These are phyloP conservation scores for Seriola quinqueradiata DNA, from an alignment of 2,113 vertebrate species.

Conservation along the genomic window DNA sequence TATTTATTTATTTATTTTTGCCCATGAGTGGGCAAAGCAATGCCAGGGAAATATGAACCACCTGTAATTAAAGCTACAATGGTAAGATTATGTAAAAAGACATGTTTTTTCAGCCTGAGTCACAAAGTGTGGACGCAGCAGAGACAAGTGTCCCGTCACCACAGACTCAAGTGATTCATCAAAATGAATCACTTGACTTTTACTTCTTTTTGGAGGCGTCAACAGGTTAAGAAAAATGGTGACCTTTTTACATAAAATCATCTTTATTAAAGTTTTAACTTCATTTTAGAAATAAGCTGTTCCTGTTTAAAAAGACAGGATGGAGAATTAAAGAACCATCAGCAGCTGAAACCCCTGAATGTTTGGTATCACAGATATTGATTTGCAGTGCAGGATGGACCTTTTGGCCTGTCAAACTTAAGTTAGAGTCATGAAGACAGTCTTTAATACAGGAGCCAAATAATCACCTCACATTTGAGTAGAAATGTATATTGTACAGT, in stretches of 20 bases:
- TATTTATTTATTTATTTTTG: not conserved
- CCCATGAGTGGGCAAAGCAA: constrained; percentile 32
- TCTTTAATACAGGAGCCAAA: not conserved
- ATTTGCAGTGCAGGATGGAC: not conserved
- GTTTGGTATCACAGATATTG: not conserved
- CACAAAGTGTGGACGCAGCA: not conserved
- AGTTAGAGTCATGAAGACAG: no score
- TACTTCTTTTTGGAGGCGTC: not conserved
- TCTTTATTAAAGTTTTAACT: not conserved
- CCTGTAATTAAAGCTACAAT: constrained; percentile 7
- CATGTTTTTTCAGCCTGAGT: not conserved
- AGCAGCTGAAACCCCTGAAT: not conserved
- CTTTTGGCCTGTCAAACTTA: not conserved
- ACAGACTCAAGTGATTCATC: not conserved
- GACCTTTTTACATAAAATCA: not conserved
- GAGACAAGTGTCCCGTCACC: not conserved
- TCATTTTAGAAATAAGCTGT: not conserved
- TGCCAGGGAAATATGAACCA: not conserved
- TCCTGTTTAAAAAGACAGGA: not conserved
- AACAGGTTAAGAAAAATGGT: not conserved
- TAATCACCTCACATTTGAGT: no score
- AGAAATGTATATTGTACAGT: no score
- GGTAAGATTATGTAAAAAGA: constrained; percentile 11
- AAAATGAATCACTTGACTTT: not conserved
- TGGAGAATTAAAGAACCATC: not conserved